A percentile compares a stretch with the other conserved stretches of the same genome.
Conservation (phyloP, 2,797 vertebrate species). For the Chelidonichthys spinosus region DNA sequence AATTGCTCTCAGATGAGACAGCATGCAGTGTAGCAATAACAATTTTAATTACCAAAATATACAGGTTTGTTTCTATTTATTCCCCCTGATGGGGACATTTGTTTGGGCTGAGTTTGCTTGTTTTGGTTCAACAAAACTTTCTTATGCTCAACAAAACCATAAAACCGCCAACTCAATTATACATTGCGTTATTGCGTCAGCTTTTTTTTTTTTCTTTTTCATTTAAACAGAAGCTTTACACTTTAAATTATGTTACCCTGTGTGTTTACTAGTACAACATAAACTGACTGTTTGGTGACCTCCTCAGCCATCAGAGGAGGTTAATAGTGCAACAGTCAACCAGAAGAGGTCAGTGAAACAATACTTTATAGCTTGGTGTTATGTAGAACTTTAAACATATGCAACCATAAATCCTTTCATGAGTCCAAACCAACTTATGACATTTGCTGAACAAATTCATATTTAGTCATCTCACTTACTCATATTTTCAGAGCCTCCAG, state of each 20-base stretch:
- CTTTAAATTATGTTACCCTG: not conserved
- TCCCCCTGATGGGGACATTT: constrained; percentile 17
- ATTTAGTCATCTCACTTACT: constrained; percentile 6
- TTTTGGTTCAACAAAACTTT: constrained; percentile 30
- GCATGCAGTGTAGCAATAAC: constrained; percentile 34
- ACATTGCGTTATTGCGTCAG: constrained; percentile 1
- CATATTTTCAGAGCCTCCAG: constrained; percentile 15
- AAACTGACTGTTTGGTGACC: not conserved
- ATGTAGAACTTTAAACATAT: constrained; percentile 2
- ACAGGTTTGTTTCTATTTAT: constrained; percentile 31
- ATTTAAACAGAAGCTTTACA: not conserved
- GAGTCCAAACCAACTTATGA: not conserved
- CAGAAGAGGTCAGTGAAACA: not conserved
- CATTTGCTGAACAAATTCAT: constrained; percentile 1
- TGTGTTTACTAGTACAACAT: not conserved
- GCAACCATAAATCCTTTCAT: not conserved
- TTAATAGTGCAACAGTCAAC: not conserved
- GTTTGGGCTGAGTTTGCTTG: constrained; percentile 24
- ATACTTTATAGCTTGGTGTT: not conserved
- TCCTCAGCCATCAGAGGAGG: not conserved
- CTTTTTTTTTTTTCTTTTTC: not conserved
- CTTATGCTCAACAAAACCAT: not conserved
- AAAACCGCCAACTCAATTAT: constrained; percentile 13
- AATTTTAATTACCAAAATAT: constrained; percentile 50
- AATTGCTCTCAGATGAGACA: constrained; percentile 57